A percentile compares a stretch with the other conserved stretches of the same genome.
These are phyloP conservation scores for Sussaba pulchella DNA, from an alignment of 2,888 invertebrate species.

Conservation along the genomic window DNA sequence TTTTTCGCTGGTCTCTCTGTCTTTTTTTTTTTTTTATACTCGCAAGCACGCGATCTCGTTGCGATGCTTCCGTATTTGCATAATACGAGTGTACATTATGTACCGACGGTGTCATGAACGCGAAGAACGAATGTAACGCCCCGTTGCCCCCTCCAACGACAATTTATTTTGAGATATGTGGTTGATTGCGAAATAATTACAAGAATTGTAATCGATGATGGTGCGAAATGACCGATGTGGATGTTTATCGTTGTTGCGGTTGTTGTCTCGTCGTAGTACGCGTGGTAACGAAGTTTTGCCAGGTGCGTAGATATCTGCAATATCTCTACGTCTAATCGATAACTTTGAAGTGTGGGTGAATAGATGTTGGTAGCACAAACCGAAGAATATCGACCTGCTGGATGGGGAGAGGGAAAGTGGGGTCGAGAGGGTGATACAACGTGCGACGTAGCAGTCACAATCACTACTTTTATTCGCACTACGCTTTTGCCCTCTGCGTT, in stretches of 20 bases:
- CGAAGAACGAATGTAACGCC: background rate
- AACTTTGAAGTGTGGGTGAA: background rate
- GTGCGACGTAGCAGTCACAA: conserved; percentile 7
- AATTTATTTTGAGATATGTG: conserved; percentile 15
- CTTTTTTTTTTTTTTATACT: too few relatives aligned
- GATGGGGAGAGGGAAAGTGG: background rate
- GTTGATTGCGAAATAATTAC: background rate
- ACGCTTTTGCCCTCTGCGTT: background rate
- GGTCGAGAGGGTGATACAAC: background rate
- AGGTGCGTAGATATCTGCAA: too few relatives aligned
- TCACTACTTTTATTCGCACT: conserved; percentile 22
- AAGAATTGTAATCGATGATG: conserved; percentile 9
- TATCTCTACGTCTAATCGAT: too few relatives aligned
- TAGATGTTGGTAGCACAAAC: background rate
- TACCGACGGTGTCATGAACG: conserved; percentile 11
- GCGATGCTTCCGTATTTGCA: conserved; percentile 50
- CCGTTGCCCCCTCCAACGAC: background rate
- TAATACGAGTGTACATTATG: conserved; percentile 13
- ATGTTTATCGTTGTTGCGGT: background rate
- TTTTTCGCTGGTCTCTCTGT: too few relatives aligned
- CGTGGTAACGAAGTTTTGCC: too few relatives aligned
- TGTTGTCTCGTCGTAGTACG: too few relatives aligned
- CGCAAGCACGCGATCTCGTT: conserved; percentile 31
- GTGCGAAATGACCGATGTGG: background rate
- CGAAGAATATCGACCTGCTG: conserved; percentile 30